Evolutionary conservation across 2,797 vertebrate genomes (phyloP).

Genomic region (Pteropus rufus): DNA sequence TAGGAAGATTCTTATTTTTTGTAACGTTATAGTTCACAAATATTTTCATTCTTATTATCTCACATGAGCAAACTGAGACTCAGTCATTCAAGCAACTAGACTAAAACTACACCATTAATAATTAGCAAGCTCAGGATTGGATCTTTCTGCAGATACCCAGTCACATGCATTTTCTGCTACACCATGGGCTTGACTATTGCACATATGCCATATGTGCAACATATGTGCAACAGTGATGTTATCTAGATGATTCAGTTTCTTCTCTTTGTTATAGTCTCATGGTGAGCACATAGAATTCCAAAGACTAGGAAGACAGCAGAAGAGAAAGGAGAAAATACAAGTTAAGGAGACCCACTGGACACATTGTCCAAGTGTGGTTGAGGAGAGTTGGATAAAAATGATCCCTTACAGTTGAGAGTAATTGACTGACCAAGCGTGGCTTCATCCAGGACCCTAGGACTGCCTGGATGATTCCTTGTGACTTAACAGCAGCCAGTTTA

Average conservation of each 20-base stretch:
- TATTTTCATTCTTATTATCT: not conserved
- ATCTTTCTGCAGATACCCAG: not conserved
- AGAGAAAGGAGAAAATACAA: not conserved
- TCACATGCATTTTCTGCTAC: not conserved
- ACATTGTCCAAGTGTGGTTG: not conserved
- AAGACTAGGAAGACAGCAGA: not conserved
- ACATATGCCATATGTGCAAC: not conserved
- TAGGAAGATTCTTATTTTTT: not conserved
- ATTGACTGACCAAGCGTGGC: accelerated
- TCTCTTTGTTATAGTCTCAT: not conserved
- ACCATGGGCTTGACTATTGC: not conserved
- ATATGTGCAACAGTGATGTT: not conserved
- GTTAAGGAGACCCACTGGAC: not conserved
- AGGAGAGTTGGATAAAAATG: not conserved
- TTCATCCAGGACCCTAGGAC: not conserved
- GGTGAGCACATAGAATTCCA: not conserved
- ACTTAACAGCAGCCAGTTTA: not conserved
- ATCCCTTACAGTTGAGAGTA: not conserved
- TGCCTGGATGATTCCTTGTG: not conserved
- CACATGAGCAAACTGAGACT: not conserved
- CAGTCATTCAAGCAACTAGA: not conserved
- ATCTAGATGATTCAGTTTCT: not conserved
- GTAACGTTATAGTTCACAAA: not conserved
- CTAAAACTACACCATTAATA: not conserved
- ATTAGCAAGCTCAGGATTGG: not conserved